Conservation (phyloP, 2,888 invertebrate genomes). For the Rhamnusium bicolor region DNA sequence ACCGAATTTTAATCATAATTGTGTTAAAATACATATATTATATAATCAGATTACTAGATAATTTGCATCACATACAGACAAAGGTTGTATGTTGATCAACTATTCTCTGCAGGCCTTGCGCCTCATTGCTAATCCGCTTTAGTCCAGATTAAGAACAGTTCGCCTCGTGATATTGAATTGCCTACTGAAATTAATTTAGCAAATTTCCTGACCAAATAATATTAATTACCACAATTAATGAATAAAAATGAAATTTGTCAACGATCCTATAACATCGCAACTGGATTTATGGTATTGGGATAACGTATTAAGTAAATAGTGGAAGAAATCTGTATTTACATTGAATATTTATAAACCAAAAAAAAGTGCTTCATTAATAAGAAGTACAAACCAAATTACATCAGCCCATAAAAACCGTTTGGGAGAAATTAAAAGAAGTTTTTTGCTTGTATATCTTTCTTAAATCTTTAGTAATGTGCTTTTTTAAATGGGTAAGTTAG, state of each 20-base stretch:
- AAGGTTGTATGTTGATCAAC: conserved; percentile 21
- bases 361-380: no score
- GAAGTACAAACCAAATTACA: no score
- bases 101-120: conserved; percentile 22
- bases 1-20: conserved; percentile 5
- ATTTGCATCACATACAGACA: conserved; percentile 14
- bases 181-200: conserved; percentile 58
- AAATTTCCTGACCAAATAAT: conserved; percentile 57
- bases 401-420: no score
- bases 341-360: no score
- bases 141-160: conserved; percentile 36
- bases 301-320: no score
- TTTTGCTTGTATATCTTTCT: no score
- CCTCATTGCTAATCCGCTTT: conserved; percentile 30
- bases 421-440: no score
- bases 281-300: conserved; percentile 20
- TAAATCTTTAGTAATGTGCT: no score
- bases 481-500: no score
- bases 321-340: no score
- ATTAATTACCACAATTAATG: conserved; percentile 60
- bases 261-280: no score
- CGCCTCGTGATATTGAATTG: conserved; percentile 56
- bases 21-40: neutral
- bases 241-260: conserved; percentile 49
- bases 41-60: conserved; percentile 1